Base-by-base conservation (phyloP, 2,113 vertebrate genomes). In the Zapus hudsonius region DNA sequence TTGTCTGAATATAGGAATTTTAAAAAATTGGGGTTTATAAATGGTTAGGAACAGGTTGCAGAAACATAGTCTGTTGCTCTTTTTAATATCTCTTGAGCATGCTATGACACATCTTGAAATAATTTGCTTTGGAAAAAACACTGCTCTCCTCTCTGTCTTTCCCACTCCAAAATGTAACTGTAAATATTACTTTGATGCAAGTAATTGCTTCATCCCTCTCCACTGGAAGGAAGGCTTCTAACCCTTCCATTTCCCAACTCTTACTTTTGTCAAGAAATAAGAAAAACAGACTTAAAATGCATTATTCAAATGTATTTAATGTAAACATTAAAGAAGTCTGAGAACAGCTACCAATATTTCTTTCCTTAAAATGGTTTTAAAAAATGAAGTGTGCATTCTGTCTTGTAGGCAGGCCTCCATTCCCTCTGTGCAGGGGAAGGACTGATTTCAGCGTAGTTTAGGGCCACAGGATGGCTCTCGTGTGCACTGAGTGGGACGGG, bases 31-130 rank as follows among this genome's bases (percentile, higher is more conserved):
- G 64, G 66, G 74, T 95, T 97, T 97, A 93, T 95, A 97, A 95
- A 95, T 95, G 94, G 91, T 80, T 95, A 88, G 82, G 94, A 95
- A 94, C 91, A 94, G 91, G 92, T 79, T 96, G 89, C 73, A 47
- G 79, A 86, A 95, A 85, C 83, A 90, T 95, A 55, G 8, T 96
- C 94, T 92, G 94, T 42, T 96, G 95, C 90, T 96, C 94, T 97
- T 95, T 96, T 97, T 94, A 95, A 97, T 95, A 92, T 92, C 84
- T 95, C 97, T 93, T 44, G 90, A 96, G 93, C 83, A 44, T 80
- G 95, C 95, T 93, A 63, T 95, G 95, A 96, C 93, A 95, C 90
- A 95, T 95, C 42, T 94, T 83, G 87, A 95, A 96, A 96, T 97
- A 90, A 96, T 96, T 95, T 95, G 61, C 83, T 93, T 95, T 15